Conservation (phyloP, 2,113 vertebrate species). For the Callipepla californica region DNA sequence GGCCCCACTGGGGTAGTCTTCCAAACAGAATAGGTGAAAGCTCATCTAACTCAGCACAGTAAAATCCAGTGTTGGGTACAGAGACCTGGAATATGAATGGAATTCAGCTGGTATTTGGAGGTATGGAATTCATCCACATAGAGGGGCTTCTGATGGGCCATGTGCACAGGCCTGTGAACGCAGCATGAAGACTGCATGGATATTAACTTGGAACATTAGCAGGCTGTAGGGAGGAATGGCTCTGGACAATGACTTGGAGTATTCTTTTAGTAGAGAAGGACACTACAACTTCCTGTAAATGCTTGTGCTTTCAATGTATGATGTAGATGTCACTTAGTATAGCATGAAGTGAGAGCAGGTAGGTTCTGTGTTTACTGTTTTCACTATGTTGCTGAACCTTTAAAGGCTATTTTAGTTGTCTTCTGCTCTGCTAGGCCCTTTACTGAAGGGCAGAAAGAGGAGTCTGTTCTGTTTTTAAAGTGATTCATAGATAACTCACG, state of each 20-base stretch:
- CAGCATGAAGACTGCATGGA: neutral
- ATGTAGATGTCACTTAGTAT: neutral
- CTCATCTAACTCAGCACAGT: neutral
- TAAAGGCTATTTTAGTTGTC: neutral
- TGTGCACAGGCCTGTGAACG: neutral
- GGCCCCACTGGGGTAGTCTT: neutral
- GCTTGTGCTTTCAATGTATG: neutral
- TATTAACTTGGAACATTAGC: neutral
- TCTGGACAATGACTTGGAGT: neutral
- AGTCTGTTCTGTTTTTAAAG: neutral
- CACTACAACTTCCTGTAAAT: neutral
- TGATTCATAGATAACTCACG: neutral
- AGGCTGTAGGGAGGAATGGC: neutral
- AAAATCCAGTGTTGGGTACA: neutral
- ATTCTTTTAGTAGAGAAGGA: neutral
- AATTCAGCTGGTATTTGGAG: neutral
- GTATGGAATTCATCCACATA: rapidly evolving
- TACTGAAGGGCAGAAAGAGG: neutral
- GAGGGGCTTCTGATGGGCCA: neutral
- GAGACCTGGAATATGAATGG: neutral
- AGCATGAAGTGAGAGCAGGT: neutral
- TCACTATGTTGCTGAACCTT: neutral
- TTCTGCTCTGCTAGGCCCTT: no score
- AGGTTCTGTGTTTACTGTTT: neutral
- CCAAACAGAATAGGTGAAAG: neutral